phyloP scores from a whole-genome alignment of 2,797 vertebrate species.

The Macropodus opercularis region DNA sequence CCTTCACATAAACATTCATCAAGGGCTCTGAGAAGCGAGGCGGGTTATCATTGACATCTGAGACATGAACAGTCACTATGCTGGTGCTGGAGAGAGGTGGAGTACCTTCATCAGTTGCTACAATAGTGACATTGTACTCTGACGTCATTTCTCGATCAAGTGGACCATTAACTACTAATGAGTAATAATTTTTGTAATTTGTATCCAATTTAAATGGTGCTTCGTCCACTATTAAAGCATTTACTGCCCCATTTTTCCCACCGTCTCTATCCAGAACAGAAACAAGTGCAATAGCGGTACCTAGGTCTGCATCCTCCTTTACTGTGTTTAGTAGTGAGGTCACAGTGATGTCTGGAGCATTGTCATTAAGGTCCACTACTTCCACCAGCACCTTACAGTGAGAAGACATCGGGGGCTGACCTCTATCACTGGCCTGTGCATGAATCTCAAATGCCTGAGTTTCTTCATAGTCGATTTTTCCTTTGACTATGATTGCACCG shows the following conservation, averaged over 20 bases:
- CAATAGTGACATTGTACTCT: conserved; percentile 57
- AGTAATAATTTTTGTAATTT: conserved; percentile 76
- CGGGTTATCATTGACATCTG: conserved; percentile 83
- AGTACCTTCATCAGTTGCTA: conserved; percentile 63
- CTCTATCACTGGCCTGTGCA: conserved; percentile 61
- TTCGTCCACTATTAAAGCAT: neutral
- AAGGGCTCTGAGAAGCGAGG: conserved; percentile 71
- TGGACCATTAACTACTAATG: conserved; percentile 43
- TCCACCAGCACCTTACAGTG: conserved; percentile 71
- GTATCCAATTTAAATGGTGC: conserved; percentile 60
- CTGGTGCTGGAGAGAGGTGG: conserved; percentile 68
- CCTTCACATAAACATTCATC: conserved; percentile 76
- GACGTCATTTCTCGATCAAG: conserved; percentile 59
- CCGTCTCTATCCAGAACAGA: conserved; percentile 65
- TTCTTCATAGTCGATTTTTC: conserved; percentile 52
- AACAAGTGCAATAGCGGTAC: conserved; percentile 68
- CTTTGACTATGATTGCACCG: conserved; percentile 47
- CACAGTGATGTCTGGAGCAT: conserved; percentile 67
- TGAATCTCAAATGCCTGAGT: conserved; percentile 61
- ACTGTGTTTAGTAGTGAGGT: conserved; percentile 61
- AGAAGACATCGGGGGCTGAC: conserved; percentile 54
- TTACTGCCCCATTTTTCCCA: conserved; percentile 58
- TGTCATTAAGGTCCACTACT: conserved; percentile 68
- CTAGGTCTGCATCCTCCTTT: conserved; percentile 50
- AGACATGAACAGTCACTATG: conserved; percentile 61